A percentile compares a stretch with the other conserved stretches of the same genome.
Conservation (phyloP, 2,113 vertebrate species). For the Caracal caracal region DNA sequence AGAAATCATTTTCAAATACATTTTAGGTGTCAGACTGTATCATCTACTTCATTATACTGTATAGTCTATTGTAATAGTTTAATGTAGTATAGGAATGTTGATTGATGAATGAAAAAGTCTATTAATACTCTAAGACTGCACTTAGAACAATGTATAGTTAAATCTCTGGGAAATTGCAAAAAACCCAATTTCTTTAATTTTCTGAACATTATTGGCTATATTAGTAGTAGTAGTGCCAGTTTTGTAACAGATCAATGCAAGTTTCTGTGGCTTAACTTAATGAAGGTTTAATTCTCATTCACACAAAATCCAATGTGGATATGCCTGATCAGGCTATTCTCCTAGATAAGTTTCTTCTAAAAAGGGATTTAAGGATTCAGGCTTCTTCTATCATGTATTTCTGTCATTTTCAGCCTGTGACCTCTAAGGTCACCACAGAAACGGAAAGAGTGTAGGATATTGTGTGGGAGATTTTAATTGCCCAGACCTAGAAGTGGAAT, state of each 20-base stretch:
- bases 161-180: neutral
- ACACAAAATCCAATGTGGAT: neutral
- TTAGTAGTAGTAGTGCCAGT: neutral
- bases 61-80: neutral
- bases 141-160: neutral
- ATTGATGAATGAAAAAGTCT: neutral
- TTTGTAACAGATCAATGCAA: neutral
- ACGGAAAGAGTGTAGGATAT: neutral
- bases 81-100: neutral
- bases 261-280: conserved; percentile 20
- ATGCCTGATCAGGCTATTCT: neutral
- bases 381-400: neutral
- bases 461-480: neutral
- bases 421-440: neutral
- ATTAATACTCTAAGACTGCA: neutral
- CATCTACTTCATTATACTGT: neutral
- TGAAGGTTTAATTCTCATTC: neutral
- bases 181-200: neutral
- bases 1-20: conserved; percentile 6
- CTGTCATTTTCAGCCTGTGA: neutral
- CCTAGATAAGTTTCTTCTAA: neutral
- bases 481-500: neutral
- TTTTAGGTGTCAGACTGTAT: neutral
- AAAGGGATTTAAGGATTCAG: neutral
- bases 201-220: neutral